Conservation (phyloP, 1,140 invertebrate species). For the Monochamus saltuarius region DNA sequence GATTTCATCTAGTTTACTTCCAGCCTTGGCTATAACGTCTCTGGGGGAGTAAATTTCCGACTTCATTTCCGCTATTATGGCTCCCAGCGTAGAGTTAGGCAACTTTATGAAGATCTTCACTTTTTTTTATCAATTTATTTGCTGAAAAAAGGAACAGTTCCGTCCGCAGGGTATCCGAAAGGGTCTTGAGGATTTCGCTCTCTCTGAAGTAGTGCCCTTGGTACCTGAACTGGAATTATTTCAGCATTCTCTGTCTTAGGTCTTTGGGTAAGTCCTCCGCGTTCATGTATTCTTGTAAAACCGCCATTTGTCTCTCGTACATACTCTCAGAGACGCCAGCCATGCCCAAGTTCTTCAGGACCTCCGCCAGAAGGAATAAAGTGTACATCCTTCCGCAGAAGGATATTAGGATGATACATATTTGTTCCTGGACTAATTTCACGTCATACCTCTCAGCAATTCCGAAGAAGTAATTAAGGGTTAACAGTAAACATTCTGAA, state of each 20-base stretch:
- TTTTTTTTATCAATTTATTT: conserved; percentile 46
- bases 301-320: conserved; percentile 23
- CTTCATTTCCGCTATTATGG: conserved; percentile 45
- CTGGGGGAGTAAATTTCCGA: conserved; percentile 53
- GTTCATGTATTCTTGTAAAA: conserved; percentile 24
- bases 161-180: conserved; percentile 37
- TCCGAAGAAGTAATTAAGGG: conserved; percentile 22
- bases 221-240: conserved; percentile 25
- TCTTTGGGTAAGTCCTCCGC: conserved; percentile 18
- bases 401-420: conserved; percentile 11
- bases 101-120: conserved; percentile 49
- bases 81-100: conserved; percentile 41
- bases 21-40: conserved; percentile 52
- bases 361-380: conserved; percentile 19
- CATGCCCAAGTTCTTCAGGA: conserved; percentile 24
- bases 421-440: conserved; percentile 8
- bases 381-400: conserved; percentile 26
- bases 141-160: conserved; percentile 52
- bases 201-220: conserved; percentile 27
- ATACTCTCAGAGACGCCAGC: conserved; percentile 27
- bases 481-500: conserved; percentile 11
- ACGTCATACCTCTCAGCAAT: neutral
- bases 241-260: conserved; percentile 15
- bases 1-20: conserved; percentile 47
- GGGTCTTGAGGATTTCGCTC: conserved; percentile 25